A percentile compares a stretch with the other conserved stretches of the same genome.
Conservation (phyloP, 1,140 invertebrate genomes). For the Trinorchestia longiramus region DNA sequence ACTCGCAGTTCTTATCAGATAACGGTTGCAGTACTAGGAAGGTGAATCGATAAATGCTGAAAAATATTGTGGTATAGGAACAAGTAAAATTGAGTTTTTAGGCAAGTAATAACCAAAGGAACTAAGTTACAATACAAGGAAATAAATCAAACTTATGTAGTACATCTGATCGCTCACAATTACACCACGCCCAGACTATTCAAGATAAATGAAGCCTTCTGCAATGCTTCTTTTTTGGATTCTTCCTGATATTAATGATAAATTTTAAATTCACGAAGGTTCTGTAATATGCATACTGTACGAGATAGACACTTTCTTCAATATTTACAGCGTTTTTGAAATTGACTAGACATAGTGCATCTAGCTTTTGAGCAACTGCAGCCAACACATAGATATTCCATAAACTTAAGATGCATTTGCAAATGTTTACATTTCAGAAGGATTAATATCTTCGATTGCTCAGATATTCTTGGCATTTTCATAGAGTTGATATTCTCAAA, state of each 20-base stretch:
- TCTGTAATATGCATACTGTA: no score
- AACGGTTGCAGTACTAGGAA: no score
- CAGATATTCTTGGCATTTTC: background rate
- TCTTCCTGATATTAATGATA: no score
- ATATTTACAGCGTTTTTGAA: background rate
- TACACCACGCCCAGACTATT: background rate
- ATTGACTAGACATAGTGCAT: background rate
- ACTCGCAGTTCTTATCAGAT: no score
- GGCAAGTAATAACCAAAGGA: background rate
- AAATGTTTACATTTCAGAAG: no score
- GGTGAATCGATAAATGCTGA: background rate
- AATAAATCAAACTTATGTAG: background rate
- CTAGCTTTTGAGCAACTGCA: background rate
- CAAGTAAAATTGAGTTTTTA: background rate
- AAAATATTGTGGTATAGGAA: background rate
- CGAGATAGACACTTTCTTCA: background rate
- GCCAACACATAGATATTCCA: background rate
- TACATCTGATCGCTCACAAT: no score
- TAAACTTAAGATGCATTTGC: no score
- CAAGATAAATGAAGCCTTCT: background rate
- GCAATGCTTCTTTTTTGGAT: no score
- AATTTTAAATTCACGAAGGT: no score
- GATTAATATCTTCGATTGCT: background rate
- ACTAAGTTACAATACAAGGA: background rate
- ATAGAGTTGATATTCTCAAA: background rate